Conservation (phyloP, 2,888 invertebrate species). For the Cosmia trapezina region DNA sequence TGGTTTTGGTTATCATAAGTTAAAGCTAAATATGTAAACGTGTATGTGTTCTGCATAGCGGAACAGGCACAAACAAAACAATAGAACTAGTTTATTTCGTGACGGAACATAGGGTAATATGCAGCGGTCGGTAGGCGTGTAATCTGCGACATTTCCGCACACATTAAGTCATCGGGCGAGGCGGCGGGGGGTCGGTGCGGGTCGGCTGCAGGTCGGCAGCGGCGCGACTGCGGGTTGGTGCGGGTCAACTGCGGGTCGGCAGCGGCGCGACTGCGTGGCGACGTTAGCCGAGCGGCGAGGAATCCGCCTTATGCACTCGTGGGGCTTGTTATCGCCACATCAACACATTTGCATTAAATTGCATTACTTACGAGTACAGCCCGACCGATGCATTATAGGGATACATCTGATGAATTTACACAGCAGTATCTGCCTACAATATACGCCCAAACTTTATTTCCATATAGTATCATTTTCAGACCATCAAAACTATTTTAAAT, state of each 20-base stretch:
- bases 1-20: constrained; percentile 41
- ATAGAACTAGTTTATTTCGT: constrained; percentile 49
- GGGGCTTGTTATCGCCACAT: constrained; percentile 76
- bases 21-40: constrained; percentile 33
- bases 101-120: constrained; percentile 56
- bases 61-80: constrained; percentile 53
- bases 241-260: constrained; percentile 28
- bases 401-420: constrained; percentile 37
- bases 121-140: constrained; percentile 64
- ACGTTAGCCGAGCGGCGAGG: constrained; percentile 2
- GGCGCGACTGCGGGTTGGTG: constrained; percentile 24
- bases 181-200: constrained; percentile 29
- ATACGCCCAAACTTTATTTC: constrained; percentile 8
- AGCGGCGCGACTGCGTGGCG: constrained; percentile 27
- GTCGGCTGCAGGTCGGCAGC: constrained; percentile 33
- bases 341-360: constrained; percentile 85
- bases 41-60: constrained; percentile 43
- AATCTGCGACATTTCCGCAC: constrained; percentile 73
- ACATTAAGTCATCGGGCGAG: constrained; percentile 70
- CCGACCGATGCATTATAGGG: constrained; percentile 47
- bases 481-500: constrained; percentile 41
- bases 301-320: constrained; percentile 61
- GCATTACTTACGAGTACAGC: constrained; percentile 69
- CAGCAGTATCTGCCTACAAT: background rate
- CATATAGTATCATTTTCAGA: constrained; percentile 39